These are phyloP conservation scores for Acanthornis magna DNA, from an alignment of 2,797 vertebrate genomes.

Conservation along the genomic window DNA sequence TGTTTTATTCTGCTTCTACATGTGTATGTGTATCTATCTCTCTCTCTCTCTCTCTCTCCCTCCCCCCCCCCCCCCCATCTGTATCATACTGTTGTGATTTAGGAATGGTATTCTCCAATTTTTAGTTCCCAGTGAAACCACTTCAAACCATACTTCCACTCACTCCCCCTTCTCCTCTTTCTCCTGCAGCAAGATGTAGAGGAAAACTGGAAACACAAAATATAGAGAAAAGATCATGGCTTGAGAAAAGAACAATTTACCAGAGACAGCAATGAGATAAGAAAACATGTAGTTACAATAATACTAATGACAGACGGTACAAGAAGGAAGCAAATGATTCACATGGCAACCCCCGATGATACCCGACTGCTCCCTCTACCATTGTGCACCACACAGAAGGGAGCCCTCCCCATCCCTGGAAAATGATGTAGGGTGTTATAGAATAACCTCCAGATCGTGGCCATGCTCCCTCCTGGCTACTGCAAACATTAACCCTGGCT, in stretches of 20 bases:
- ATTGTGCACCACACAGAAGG: background rate
- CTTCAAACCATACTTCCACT: background rate
- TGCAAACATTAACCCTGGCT: background rate
- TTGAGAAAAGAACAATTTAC: background rate
- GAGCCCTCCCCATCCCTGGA: background rate
- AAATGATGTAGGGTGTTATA: background rate
- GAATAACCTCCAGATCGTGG: background rate
- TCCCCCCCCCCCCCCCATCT: too few species aligned
- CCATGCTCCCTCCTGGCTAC: background rate
- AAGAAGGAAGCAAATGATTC: background rate
- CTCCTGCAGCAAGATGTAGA: background rate
- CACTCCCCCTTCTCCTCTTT: background rate
- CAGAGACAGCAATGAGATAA: background rate
- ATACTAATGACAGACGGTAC: background rate
- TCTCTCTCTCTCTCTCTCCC: too few species aligned
- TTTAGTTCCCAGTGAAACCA: background rate
- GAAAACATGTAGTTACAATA: background rate
- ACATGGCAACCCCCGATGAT: accelerated
- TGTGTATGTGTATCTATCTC: accelerated
- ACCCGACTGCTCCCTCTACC: background rate
- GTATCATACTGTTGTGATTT: background rate
- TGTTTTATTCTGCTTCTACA: background rate
- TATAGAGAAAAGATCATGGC: background rate
- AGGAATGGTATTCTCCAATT: background rate
- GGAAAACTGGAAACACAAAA: background rate